Conservation (phyloP, 2,113 vertebrate species). For the Pogonocichla stellata region DNA sequence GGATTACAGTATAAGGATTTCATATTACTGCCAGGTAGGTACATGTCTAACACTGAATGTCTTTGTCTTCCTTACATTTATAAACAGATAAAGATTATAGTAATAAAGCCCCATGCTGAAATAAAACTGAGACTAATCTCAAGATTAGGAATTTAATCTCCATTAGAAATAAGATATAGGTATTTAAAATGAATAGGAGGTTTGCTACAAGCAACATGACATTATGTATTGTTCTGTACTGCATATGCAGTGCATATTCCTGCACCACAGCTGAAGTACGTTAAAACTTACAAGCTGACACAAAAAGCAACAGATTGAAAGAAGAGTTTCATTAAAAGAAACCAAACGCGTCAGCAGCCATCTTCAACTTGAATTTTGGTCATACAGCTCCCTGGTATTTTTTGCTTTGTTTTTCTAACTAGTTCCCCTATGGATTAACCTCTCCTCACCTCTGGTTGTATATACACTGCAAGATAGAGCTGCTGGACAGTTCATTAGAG, state of each 20-base stretch:
- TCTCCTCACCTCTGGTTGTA: conserved; percentile 56
- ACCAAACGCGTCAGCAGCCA: not conserved
- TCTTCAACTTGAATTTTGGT: conserved; percentile 9
- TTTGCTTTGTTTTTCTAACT: conserved; percentile 21
- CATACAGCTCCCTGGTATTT: not conserved
- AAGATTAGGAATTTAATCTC: conserved; percentile 14
- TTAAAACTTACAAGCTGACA: not conserved
- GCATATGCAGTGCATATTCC: not conserved
- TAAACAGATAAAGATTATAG: not conserved
- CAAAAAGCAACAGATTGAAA: not conserved
- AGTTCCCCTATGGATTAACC: conserved; percentile 71
- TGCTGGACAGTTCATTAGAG: conserved; percentile 70
- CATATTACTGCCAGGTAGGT: not conserved
- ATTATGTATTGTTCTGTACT: not conserved
- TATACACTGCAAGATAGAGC: not conserved
- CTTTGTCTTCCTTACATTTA: not conserved
- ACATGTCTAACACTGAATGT: not conserved
- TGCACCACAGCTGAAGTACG: not conserved
- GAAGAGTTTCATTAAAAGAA: not conserved
- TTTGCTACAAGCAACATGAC: not conserved
- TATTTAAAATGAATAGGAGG: conserved; percentile 5
- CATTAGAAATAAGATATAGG: not conserved
- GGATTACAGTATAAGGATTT: not conserved
- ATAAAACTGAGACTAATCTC: conserved; percentile 9
- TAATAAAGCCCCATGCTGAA: not conserved